Conservation (phyloP, 2,888 invertebrate species). For the Leptinotarsa haldemani region DNA sequence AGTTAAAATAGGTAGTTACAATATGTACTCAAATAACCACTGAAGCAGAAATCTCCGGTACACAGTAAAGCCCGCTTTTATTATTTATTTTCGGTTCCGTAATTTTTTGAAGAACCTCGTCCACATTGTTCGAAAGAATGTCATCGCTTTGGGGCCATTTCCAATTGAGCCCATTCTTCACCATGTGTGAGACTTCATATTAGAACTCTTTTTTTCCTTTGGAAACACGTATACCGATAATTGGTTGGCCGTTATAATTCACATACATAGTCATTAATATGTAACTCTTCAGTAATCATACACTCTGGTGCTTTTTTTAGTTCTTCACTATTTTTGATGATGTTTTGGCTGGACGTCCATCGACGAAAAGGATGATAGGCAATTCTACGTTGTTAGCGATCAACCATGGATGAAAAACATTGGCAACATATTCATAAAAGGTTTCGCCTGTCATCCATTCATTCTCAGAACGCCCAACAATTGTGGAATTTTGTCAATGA, state of each 20-base stretch:
- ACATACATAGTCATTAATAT: conserved; percentile 36
- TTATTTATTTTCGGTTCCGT: conserved; percentile 23
- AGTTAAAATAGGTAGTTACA: conserved; percentile 20
- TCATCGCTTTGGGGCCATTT: conserved; percentile 27
- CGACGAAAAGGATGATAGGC: conserved; percentile 61
- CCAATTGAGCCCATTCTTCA: conserved; percentile 27
- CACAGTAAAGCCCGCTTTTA: conserved; percentile 19
- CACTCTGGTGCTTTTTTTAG: neutral
- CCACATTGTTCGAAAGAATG: conserved; percentile 23
- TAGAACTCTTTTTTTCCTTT: conserved; percentile 16
- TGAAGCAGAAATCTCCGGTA: conserved; percentile 33
- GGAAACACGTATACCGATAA: conserved; percentile 27
- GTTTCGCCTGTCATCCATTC: conserved; percentile 64
- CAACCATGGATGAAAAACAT: conserved; percentile 61
- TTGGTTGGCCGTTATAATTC: conserved; percentile 35
- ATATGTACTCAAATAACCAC: conserved; percentile 24
- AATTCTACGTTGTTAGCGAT: conserved; percentile 51
- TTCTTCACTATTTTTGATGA: conserved; percentile 24
- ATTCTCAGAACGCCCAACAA: conserved; percentile 59
- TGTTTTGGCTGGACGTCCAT: conserved; percentile 54
- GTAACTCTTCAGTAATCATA: conserved; percentile 25
- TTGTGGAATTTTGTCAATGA: conserved; percentile 21
- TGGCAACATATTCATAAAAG: conserved; percentile 61
- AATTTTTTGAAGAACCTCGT: conserved; percentile 24
- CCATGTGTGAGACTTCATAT: conserved; percentile 24